Base-by-base conservation (phyloP, 1,140 invertebrate genomes). In the Drosophila nigrodunni region DNA sequence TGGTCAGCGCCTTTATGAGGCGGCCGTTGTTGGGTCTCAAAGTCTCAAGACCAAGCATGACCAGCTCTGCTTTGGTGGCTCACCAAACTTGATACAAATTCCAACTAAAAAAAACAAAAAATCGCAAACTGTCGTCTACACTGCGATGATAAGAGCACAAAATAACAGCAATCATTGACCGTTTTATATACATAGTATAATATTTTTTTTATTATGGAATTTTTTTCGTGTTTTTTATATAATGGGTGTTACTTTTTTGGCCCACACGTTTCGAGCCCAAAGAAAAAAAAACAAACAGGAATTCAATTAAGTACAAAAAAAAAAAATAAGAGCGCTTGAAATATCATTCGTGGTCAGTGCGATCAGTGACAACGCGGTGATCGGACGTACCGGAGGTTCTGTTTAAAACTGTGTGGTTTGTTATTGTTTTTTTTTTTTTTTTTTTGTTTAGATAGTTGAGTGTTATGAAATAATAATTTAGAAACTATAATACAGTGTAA, bases 161-260 rank as follows among this genome's bases (percentile, higher is more conserved):
- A 71, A 67, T 47, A 62, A 62, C 47, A 74, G 41, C 70, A 67
- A 57, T 58, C 41, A 78, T 69, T 74, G 65, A 67, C 25, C 25
- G 25, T 30, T 30, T 30, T 30, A 30, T 30, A 30, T 30, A 30
- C 25, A 30, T 30, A 30, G 25, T 30, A 30, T 30, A 30, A 30
- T 59, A 41, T 34, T 34, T 65, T 34, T 50, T 21, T 50, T 39
- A 30, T 37, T 50, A 47, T 35, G 37, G n/a, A 41, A 18, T n/a
- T 41, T 65, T 74, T 50, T 50, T 35, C 54, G 41, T 57, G 4
- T 39, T 69, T 50, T 78, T 82, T 86, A 87, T 87, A 82, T 77
- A 87, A 87, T 67, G 71, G 64, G 78, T 86, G 78, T 74, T 85
- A 86, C 68, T 76, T 59, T 35, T 71, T 58, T 41, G 66, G 62